Conservation (phyloP, 2,888 invertebrate species). For the Alitta virens region DNA sequence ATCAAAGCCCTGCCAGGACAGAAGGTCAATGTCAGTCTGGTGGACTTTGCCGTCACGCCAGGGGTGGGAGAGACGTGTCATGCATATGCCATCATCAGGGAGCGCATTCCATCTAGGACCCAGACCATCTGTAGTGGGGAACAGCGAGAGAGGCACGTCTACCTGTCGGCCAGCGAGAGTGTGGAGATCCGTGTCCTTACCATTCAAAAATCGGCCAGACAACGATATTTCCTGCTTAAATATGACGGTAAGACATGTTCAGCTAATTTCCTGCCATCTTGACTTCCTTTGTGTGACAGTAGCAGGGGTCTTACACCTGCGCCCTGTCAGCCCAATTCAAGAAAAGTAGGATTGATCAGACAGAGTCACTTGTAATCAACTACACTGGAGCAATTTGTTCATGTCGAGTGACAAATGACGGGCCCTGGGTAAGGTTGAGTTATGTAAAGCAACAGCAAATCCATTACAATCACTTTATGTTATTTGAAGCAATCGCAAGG, state of each 20-base stretch:
- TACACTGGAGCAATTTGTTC: no score
- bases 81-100: conserved; percentile 16
- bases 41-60: conserved; percentile 5
- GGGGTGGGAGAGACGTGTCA: conserved; percentile 7
- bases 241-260: conserved; percentile 12
- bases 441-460: no score
- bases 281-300: no score
- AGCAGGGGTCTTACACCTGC: no score
- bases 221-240: conserved; percentile 13
- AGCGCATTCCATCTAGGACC: conserved; percentile 1
- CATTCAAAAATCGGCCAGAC: not conserved
- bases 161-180: conserved; percentile 5
- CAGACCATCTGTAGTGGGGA: conserved; percentile 10
- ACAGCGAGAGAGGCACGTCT: conserved; percentile 3
- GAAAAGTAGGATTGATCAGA: no score
- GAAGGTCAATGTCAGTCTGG: conserved; percentile 10
- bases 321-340: no score
- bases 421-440: no score
- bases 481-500: no score
- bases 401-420: no score
- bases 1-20: conserved; percentile 10
- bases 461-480: no score
- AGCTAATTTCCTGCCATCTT: not conserved
- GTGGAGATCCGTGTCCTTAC: conserved; percentile 13
- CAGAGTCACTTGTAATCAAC: no score